A percentile compares a stretch with the other conserved stretches of the same genome.
These are phyloP conservation scores for Zaprionus kolodkinae DNA, from an alignment of 1,140 invertebrate genomes.

Conservation along the genomic window DNA sequence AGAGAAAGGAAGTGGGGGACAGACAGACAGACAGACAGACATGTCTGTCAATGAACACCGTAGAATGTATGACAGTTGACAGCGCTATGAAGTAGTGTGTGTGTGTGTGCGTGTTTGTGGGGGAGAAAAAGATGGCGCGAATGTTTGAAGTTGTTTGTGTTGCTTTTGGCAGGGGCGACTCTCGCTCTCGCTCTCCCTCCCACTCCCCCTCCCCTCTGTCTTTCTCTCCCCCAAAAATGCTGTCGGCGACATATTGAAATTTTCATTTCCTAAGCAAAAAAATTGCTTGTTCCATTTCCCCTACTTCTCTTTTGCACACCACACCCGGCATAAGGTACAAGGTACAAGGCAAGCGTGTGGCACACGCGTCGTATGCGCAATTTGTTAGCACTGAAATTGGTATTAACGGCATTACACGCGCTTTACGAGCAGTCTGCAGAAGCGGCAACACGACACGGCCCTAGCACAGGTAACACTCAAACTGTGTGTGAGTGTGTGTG, in stretches of 20 bases:
- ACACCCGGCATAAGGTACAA: too few species aligned
- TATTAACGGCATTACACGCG: conserved; percentile 77
- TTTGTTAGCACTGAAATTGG: conserved; percentile 79
- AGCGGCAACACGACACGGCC: conserved; percentile 16
- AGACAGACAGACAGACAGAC: conserved; percentile 6
- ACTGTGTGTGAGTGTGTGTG: conserved; percentile 14
- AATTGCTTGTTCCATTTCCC: conserved; percentile 13
- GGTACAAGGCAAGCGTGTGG: conserved; percentile 16
- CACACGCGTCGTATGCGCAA: conserved; percentile 76
- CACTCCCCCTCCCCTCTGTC: too few species aligned
- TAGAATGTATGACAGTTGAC: conserved; percentile 53
- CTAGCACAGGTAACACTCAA: conserved; percentile 50
- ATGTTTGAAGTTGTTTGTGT: conserved; percentile 27
- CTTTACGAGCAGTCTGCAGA: conserved; percentile 67
- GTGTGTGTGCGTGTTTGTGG: background rate
- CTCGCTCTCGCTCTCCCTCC: too few species aligned
- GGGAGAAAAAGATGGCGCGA: background rate
- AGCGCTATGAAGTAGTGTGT: background rate
- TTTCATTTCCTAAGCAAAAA: conserved; percentile 71
- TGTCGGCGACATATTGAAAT: conserved; percentile 76
- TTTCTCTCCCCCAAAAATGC: conserved; percentile 23
- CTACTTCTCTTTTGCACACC: background rate
- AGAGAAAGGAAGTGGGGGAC: background rate
- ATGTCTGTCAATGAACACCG: conserved; percentile 60
- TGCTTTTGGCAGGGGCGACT: conserved; percentile 4